These are phyloP conservation scores for Lycia hirtaria DNA, from an alignment of 2,888 invertebrate genomes.

Conservation along the genomic window DNA sequence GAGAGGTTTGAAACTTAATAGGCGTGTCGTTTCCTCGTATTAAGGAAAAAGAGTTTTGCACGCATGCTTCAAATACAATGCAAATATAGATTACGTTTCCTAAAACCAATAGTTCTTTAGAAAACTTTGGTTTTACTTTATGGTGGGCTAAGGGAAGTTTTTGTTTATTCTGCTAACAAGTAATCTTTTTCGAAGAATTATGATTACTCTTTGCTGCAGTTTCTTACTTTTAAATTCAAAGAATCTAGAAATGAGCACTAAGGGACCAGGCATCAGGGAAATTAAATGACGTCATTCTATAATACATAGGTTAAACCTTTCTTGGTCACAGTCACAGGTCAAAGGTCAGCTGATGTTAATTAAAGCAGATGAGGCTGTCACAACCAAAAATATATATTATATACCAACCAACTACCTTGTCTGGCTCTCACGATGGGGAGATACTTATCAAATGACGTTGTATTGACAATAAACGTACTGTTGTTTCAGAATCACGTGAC, in stretches of 20 bases:
- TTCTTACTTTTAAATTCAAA: not conserved
- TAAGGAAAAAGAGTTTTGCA: conserved; percentile 7
- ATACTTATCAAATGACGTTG: not conserved
- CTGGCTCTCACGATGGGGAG: too few species aligned
- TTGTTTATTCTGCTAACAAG: not conserved
- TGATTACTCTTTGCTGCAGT: not conserved
- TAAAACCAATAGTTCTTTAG: conserved; percentile 4
- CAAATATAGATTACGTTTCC: conserved; percentile 9
- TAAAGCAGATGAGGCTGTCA: too few species aligned
- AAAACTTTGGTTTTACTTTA: not conserved
- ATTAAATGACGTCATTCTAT: too few species aligned
- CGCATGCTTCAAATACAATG: conserved; percentile 1
- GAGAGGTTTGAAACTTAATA: too few species aligned
- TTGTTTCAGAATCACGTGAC: conserved; percentile 87
- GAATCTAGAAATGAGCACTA: too few species aligned
- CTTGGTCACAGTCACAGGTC: not conserved
- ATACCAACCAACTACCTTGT: too few species aligned
- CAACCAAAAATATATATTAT: too few species aligned
- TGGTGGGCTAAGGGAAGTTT: not conserved
- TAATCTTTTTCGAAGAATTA: not conserved
- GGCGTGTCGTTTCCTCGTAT: not conserved
- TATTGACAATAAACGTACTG: not conserved
- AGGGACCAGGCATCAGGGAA: too few species aligned
- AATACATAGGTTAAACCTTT: not conserved
- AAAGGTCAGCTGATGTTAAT: too few species aligned